These are phyloP conservation scores for Telenomus remus DNA, from an alignment of 1,140 invertebrate genomes.

Conservation along the genomic window DNA sequence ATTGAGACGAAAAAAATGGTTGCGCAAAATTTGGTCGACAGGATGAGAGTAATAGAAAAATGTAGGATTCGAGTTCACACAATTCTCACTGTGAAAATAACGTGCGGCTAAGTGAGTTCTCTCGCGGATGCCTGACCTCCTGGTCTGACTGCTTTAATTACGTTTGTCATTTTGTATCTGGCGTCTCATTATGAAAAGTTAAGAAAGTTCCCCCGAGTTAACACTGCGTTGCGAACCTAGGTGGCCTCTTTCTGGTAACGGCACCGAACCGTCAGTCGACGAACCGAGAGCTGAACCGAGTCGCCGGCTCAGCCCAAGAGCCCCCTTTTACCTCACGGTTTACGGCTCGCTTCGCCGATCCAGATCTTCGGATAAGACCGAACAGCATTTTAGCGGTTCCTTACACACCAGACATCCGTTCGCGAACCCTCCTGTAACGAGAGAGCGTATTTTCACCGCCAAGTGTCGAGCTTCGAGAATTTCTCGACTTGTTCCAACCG, in stretches of 20 bases:
- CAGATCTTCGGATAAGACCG: conserved; percentile 75
- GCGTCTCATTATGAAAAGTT: conserved; percentile 70
- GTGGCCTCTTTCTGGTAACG: conserved; percentile 73
- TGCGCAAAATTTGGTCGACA: no score
- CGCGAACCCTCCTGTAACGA: conserved; percentile 67
- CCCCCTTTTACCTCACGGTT: conserved; percentile 57
- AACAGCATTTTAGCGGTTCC: conserved; percentile 77
- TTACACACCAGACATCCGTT: conserved; percentile 76
- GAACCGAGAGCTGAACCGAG: conserved; percentile 51
- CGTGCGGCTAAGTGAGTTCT: conserved; percentile 30
- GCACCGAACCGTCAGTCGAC: conserved; percentile 63
- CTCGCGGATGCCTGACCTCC: conserved; percentile 63
- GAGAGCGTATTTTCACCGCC: conserved; percentile 63
- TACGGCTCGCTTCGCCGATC: conserved; percentile 74
- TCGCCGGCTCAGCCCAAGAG: conserved; percentile 44
- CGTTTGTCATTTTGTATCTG: conserved; percentile 70
- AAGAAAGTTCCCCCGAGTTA: conserved; percentile 64
- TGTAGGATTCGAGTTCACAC: conserved; percentile 57
- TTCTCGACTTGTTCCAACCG: conserved; percentile 51
- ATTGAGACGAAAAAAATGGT: no score
- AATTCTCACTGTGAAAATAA: conserved; percentile 67
- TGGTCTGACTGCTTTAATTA: conserved; percentile 68
- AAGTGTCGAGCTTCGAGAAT: conserved; percentile 63
- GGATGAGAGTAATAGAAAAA: no score
- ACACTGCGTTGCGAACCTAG: conserved; percentile 66